Base-by-base conservation (phyloP, 2,113 vertebrate species). In the Rostratula benghalensis region DNA sequence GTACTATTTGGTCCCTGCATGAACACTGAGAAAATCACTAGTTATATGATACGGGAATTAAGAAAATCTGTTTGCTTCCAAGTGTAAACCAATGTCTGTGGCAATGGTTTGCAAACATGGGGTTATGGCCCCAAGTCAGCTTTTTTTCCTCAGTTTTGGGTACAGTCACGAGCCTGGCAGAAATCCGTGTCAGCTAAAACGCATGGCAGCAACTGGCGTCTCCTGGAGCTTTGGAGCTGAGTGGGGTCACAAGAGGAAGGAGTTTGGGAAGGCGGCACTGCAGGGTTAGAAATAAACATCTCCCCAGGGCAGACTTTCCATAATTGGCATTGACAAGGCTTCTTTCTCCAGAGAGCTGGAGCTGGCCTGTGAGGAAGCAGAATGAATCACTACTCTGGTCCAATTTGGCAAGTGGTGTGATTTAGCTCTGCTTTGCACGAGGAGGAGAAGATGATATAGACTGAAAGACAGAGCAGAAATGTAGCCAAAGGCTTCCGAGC, bases 311-410 rank as follows among this genome's bases (percentile, higher is more conserved):
- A 95, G 91, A 76, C 77, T 92, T 90, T 93, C 95, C 96, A 96
- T 96, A 97, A 95, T 95, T 96, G 96, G 90, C 90, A 90, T 95
- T 79, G 77, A 89, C 94, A 94, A 94, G 23, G 67, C 83, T 93
- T 95, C 89, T 92, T 93, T 96, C 92, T 96, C 83, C 69, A 76
- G 86, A 81, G 74, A 92, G 83, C 64, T 71, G 61, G 89, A 89
- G 76, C 80, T 94, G 86, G 86, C 83, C 65, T 79, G 48, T 41
- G 74, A 81, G 39, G 81, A 91, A 94, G 31, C 83, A 84, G 65
- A 90, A 96, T 95, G 88, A 96, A 95, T 97, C 93, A 92, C 56
- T 84, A 85, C 88, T 95, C 68, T 1, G 1, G 77, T 91, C 89
- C 90, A 90, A 28, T 75, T 87, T 96, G 94, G 93, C 90, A 93